phyloP scores from a whole-genome alignment of 2,888 invertebrate species.

The Ophraella communa region DNA sequence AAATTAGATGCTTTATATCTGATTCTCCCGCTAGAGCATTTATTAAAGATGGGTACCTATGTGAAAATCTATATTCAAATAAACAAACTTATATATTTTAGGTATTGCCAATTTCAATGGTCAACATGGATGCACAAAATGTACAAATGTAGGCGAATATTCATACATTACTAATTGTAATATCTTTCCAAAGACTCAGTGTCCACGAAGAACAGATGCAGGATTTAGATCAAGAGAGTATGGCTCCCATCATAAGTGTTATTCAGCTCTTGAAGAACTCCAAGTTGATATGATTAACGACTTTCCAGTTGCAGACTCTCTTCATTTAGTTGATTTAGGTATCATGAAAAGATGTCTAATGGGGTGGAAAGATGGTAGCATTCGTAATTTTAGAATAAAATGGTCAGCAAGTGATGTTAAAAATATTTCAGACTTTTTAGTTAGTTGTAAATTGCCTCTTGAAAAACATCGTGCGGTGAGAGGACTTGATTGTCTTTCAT shows the following conservation, averaged over 20 bases:
- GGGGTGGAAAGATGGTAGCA: constrained; percentile 22
- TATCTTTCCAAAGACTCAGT: constrained; percentile 17
- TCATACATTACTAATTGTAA: constrained; percentile 34
- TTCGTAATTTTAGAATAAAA: constrained; percentile 11
- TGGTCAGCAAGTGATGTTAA: constrained; percentile 15
- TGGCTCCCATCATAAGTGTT: constrained; percentile 17
- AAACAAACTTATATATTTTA: constrained; percentile 22
- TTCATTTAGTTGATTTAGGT: constrained; percentile 23
- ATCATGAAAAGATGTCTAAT: constrained; percentile 22
- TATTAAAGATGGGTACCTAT: constrained; percentile 31
- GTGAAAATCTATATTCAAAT: neutral
- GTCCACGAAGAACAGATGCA: constrained; percentile 7
- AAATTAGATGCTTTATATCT: constrained; percentile 34
- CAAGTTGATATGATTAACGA: constrained; percentile 19
- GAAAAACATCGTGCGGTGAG: constrained; percentile 23
- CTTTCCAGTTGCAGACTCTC: constrained; percentile 20
- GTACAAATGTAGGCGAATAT: constrained; percentile 34
- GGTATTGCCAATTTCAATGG: constrained; percentile 38
- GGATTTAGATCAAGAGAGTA: constrained; percentile 13
- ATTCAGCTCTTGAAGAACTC: constrained; percentile 2
- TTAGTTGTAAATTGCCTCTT: constrained; percentile 21
- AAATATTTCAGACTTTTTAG: constrained; percentile 14
- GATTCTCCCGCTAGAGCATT: constrained; percentile 39
- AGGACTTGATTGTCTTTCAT: constrained; percentile 11
- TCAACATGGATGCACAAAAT: constrained; percentile 33